phyloP scores from a whole-genome alignment of 2,888 invertebrate species.

The Heliconius hortense region DNA sequence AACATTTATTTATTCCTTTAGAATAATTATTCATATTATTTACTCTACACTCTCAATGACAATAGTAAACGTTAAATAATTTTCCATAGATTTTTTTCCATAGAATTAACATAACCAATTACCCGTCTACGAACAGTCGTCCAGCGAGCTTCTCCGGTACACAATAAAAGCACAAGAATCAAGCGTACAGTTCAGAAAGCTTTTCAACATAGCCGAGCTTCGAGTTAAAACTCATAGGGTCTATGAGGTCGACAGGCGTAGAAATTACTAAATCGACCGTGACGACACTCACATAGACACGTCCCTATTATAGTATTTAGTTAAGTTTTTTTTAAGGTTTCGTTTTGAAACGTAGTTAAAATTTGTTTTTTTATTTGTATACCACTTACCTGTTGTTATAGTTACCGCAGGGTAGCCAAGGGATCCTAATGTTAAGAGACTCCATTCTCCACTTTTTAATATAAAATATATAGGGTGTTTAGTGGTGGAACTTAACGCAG shows the following conservation, averaged over 20 bases:
- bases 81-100: constrained; percentile 16
- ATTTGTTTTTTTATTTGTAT: neutral
- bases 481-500: too few relatives aligned
- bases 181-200: constrained; percentile 28
- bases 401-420: too few relatives aligned
- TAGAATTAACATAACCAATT: constrained; percentile 9
- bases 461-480: too few relatives aligned
- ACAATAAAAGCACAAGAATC: constrained; percentile 15
- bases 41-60: neutral
- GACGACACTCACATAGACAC: constrained; percentile 48
- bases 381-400: too few relatives aligned
- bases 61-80: neutral
- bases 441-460: too few relatives aligned
- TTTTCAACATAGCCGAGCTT: constrained; percentile 37
- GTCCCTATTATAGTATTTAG: constrained; percentile 24
- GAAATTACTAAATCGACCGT: constrained; percentile 55
- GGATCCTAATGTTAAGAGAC: too few relatives aligned
- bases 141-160: constrained; percentile 7
- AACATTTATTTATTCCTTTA: neutral
- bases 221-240: constrained; percentile 42
- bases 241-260: constrained; percentile 59
- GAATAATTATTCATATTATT: neutral
- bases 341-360: neutral
- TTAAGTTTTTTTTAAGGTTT: neutral
- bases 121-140: neutral